A percentile compares a stretch with the other conserved stretches of the same genome.
Evolutionary conservation across 2,797 vertebrate genomes (phyloP).

Genomic region (Antrozous pallidus): DNA sequence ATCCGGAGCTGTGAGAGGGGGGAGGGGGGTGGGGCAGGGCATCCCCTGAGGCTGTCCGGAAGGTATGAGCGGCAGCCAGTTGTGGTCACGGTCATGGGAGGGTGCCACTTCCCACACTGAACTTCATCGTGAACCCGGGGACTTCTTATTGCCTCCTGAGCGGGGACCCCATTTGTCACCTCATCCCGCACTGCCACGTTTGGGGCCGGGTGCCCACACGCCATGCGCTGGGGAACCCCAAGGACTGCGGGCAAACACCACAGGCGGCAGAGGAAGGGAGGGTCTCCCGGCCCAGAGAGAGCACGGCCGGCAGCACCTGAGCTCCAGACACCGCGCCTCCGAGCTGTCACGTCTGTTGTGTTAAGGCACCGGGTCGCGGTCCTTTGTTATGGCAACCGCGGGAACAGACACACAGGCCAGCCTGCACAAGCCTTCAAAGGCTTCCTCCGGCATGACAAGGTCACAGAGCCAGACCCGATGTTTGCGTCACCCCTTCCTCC

Average conservation of each 20-base stretch:
- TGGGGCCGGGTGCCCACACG: rapidly evolving
- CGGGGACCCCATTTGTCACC: rapidly evolving
- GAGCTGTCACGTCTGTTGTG: background rate
- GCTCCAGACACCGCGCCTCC: background rate
- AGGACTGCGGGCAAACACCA: rapidly evolving
- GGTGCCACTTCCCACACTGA: rapidly evolving
- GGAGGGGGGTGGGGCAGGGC: no score
- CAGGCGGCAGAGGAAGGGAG: background rate
- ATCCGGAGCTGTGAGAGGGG: background rate
- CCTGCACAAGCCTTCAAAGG: background rate
- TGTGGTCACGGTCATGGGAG: no score
- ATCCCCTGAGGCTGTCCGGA: background rate
- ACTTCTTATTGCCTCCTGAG: no score
- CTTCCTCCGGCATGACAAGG: background rate
- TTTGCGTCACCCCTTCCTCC: background rate
- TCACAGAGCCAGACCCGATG: background rate
- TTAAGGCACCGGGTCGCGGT: background rate
- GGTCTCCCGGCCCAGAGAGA: background rate
- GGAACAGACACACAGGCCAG: rapidly evolving
- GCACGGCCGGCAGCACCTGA: background rate
- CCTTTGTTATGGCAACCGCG: no score
- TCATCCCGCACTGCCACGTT: rapidly evolving
- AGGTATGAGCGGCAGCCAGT: background rate
- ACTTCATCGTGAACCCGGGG: background rate
- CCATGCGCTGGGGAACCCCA: no score